Conservation (phyloP, 2,113 vertebrate species). For the Ovibos moschatus region DNA sequence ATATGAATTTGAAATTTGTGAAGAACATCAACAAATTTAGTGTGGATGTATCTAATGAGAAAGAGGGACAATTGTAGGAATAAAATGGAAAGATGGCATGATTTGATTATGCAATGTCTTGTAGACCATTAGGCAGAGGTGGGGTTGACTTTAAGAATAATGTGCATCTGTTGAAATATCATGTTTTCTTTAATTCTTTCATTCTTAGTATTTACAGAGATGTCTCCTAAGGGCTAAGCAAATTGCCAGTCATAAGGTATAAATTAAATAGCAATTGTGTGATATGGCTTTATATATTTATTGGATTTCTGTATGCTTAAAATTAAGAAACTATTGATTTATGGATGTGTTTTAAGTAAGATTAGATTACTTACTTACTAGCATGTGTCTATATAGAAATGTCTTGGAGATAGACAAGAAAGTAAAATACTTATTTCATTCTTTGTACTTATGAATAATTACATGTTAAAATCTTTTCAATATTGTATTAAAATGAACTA, state of each 20-base stretch:
- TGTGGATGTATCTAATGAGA: background rate
- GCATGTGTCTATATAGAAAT: background rate
- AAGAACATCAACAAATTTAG: background rate
- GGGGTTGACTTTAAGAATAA: background rate
- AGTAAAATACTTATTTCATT: background rate
- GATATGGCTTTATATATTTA: background rate
- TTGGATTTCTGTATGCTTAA: background rate
- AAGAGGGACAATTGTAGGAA: background rate
- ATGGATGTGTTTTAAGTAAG: background rate
- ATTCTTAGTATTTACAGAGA: background rate
- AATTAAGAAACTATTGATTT: background rate
- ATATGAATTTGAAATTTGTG: background rate
- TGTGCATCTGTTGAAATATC: background rate
- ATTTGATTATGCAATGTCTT: background rate
- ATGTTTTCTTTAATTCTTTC: background rate
- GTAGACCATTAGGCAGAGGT: fast-evolving
- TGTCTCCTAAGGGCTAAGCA: background rate
- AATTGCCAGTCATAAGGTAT: background rate
- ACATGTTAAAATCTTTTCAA: background rate
- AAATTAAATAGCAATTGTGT: background rate
- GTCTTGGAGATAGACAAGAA: background rate
- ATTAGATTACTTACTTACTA: background rate
- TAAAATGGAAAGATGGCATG: background rate
- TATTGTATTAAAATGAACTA: background rate
- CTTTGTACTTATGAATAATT: background rate